Percentiles rank a stretch among this genome's conserved stretches.
Evolutionary conservation across 2,797 vertebrate species (phyloP).

Genomic region (Muscicapa striata): DNA sequence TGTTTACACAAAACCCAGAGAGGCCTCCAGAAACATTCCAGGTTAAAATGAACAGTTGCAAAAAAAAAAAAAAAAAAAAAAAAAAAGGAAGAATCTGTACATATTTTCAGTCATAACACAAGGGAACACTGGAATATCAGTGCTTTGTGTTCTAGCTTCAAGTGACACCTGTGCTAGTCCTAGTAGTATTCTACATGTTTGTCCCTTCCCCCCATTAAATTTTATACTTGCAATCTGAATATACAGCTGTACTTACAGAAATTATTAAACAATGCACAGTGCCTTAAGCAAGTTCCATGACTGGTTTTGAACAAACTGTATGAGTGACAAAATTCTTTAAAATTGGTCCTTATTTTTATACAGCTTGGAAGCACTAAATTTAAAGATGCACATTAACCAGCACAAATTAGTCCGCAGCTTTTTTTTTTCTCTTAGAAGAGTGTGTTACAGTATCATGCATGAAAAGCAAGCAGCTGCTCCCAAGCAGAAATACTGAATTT

Average conservation of each 20-base stretch:
- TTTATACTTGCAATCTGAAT: slow-evolving; percentile 68
- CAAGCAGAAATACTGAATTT: not conserved
- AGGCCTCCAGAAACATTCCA: slow-evolving; percentile 67
- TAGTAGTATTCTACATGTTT: slow-evolving; percentile 46
- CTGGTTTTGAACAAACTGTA: slow-evolving; percentile 63
- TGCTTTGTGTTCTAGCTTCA: slow-evolving; percentile 38
- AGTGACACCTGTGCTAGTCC: slow-evolving; percentile 32
- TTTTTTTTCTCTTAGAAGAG: not conserved
- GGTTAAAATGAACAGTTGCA: slow-evolving; percentile 56
- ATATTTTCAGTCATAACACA: slow-evolving; percentile 65
- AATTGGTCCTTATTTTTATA: slow-evolving; percentile 75
- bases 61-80: not conserved
- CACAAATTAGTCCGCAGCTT: slow-evolving; percentile 25
- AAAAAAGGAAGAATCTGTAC: slow-evolving; percentile 4
- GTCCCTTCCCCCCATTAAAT: slow-evolving; percentile 35
- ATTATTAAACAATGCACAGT: slow-evolving; percentile 71
- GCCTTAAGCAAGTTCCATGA: slow-evolving; percentile 59
- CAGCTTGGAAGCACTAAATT: slow-evolving; percentile 69
- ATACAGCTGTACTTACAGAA: slow-evolving; percentile 71
- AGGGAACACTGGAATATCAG: slow-evolving; percentile 25
- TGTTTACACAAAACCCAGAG: slow-evolving; percentile 62
- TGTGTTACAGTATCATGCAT: slow-evolving; percentile 42
- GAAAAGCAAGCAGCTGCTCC: slow-evolving; percentile 56
- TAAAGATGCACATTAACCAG: slow-evolving; percentile 61
- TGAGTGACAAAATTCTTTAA: slow-evolving; percentile 62